These are phyloP conservation scores for Phylloscopus collybita DNA, from an alignment of 2,797 vertebrate genomes.

Conservation along the genomic window DNA sequence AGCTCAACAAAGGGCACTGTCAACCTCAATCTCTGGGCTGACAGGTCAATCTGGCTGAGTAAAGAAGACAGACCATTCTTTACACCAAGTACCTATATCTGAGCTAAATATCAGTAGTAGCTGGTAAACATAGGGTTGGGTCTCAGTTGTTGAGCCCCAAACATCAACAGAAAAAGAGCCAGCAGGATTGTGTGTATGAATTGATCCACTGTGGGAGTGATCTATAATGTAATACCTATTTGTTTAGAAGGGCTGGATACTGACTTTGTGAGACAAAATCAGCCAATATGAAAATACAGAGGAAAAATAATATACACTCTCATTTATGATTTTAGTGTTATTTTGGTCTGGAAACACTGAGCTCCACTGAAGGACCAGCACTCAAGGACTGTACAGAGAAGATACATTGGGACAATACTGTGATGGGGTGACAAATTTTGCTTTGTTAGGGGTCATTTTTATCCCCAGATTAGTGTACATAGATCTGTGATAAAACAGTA, in stretches of 20 bases:
- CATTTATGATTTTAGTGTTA: not conserved
- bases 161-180: not conserved
- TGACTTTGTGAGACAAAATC: not conserved
- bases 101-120: not conserved
- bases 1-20: slow-evolving; percentile 17
- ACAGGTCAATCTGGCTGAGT: not conserved
- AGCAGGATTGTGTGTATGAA: not conserved
- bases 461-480: not conserved
- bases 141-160: not conserved
- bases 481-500: not conserved
- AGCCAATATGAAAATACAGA: not conserved
- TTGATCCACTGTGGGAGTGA: not conserved
- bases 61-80: not conserved
- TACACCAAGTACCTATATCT: not conserved
- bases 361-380: not conserved
- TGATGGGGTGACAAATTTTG: not conserved
- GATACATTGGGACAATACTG: accelerated
- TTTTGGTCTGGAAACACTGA: not conserved
- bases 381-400: not conserved
- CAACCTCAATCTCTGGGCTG: not conserved
- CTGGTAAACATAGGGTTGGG: not conserved
- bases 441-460: not conserved
- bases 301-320: not conserved
- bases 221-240: not conserved
- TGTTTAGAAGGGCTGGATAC: not conserved